phyloP scores from a whole-genome alignment of 2,113 vertebrate species.

The Opisthocomus hoazin region DNA sequence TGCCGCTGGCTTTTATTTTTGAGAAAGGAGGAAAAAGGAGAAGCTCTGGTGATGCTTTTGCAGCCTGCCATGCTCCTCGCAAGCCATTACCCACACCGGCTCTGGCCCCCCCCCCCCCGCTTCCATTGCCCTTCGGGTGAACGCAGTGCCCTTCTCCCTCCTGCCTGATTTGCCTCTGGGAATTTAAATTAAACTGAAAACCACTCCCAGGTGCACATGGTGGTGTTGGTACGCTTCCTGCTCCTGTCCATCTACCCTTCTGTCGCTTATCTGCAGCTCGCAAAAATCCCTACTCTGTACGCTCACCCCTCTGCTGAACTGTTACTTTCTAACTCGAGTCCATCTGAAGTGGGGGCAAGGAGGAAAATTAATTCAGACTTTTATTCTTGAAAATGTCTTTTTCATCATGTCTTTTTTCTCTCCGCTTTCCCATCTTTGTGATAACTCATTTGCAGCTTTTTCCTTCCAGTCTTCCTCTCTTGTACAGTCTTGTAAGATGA shows the following conservation, averaged over 20 bases:
- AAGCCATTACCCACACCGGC: too few relatives aligned
- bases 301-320: background rate
- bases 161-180: background rate
- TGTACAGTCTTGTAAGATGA: background rate
- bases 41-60: background rate
- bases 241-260: background rate
- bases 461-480: background rate
- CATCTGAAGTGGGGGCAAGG: background rate
- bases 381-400: background rate
- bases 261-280: background rate
- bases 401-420: background rate
- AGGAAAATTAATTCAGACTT: background rate
- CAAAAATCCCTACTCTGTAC: background rate
- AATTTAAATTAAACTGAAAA: background rate
- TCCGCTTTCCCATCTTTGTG: background rate
- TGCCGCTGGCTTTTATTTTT: background rate
- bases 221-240: background rate
- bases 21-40: background rate
- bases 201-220: rapidly evolving
- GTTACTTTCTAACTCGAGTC: background rate
- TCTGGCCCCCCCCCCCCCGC: background rate
- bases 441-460: background rate
- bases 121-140: background rate
- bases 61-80: background rate
- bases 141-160: background rate